Base-by-base conservation (phyloP, 2,113 vertebrate genomes). In the Rhinolophus sinicus region DNA sequence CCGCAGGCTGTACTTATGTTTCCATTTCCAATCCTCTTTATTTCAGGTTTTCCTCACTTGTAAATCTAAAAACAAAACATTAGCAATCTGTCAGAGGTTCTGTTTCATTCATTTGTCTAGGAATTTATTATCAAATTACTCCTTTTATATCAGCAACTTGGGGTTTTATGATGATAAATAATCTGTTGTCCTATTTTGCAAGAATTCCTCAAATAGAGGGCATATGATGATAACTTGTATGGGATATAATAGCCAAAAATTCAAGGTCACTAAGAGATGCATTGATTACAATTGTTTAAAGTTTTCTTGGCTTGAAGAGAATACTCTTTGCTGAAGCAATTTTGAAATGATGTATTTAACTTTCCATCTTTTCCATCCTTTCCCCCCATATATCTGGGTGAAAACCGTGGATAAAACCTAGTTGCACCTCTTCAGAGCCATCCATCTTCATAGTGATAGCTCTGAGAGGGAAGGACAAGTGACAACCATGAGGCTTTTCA, bases 51-150 rank as follows among this genome's bases (percentile, higher is more conserved):
- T 33, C 5, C 15, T 96, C 76, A 91, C 94, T 93, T 96, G 50
- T 82, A 69, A 98, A 65, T 88, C 75, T 86, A 88, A 91, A 95
- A 88, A 60, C 24, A 83, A 93, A 96, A 85, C 76, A 77, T 90
- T 88, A 95, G 35, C 72, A 84, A 28, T 96, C 91, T 91, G 94
- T 88, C 50, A 65, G 77, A 69, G 26, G 24, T 77, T 93, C 67
- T 87, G 73, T 80, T 86, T 60, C 77, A 70, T 77, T 82, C 73
- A 91, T 96, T 95, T 96, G 26, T 75, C 90, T 96, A 62, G 72
- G 33, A 18, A 60, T 93, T 95, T 90, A 69, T 83, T 54, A 89
- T 95, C 24, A 64, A 94, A 93, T 60, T 86, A 75, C 6, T 69
- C 44, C 35, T 78, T 92, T 89, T 69, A 19, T 90, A 90, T 87